phyloP scores from a whole-genome alignment of 1,140 invertebrate genomes.

The Tetramorium parvispinum region DNA sequence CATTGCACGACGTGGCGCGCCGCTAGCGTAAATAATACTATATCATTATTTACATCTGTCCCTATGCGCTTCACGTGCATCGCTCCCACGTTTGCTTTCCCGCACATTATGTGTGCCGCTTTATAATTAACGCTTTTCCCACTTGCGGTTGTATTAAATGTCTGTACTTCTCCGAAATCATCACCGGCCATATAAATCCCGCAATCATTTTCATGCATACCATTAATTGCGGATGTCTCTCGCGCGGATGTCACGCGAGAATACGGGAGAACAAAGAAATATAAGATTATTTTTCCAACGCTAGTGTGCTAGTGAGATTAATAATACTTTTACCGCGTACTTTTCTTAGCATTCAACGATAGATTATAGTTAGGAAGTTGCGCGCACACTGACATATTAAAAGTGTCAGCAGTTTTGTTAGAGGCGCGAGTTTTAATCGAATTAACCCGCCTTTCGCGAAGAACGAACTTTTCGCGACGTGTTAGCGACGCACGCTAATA shows the following conservation, averaged over 20 bases:
- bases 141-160: constrained; percentile 26
- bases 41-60: constrained; percentile 49
- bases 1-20: constrained; percentile 40
- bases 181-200: neutral
- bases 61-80: constrained; percentile 28
- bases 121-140: constrained; percentile 40
- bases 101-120: constrained; percentile 36
- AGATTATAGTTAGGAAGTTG: constrained; percentile 38
- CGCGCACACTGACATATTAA: constrained; percentile 54
- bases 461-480: constrained; percentile 55
- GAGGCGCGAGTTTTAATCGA: constrained; percentile 45
- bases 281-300: neutral
- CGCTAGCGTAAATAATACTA: constrained; percentile 53
- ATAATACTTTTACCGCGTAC: neutral
- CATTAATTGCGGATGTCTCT: too few species aligned
- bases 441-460: constrained; percentile 62
- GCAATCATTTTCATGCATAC: neutral
- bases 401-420: constrained; percentile 59
- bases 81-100: constrained; percentile 11
- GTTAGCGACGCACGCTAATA: constrained; percentile 65
- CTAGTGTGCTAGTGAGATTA: neutral
- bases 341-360: neutral
- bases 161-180: neutral
- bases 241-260: too few species aligned
- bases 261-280: neutral